Evolutionary conservation across 2,797 vertebrate genomes (phyloP).

Genomic region (Psittacula derbiana): DNA sequence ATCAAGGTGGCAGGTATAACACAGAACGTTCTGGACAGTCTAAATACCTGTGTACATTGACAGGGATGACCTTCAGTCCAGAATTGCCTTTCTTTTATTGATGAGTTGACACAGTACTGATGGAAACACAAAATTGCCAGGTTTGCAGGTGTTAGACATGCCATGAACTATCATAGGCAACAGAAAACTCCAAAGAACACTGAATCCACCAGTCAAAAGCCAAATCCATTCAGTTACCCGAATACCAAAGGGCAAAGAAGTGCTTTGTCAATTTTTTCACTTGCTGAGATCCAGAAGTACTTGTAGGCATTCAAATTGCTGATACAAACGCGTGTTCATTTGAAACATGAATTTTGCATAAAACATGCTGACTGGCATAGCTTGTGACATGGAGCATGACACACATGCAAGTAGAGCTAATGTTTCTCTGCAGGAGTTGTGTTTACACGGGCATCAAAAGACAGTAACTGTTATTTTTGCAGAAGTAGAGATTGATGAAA

Average conservation of each 20-base stretch:
- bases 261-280: background rate
- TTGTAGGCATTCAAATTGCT: background rate
- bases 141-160: background rate
- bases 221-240: background rate
- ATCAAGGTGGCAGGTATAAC: background rate
- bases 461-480: background rate
- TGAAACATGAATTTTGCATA: constrained; percentile 32
- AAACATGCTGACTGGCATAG: background rate
- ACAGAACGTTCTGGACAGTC: background rate
- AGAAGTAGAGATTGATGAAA: background rate
- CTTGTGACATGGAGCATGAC: fast-evolving
- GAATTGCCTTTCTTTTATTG: background rate
- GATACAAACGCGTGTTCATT: background rate
- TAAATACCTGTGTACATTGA: background rate
- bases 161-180: background rate
- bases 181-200: background rate
- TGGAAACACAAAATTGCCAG: background rate
- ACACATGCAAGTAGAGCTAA: background rate
- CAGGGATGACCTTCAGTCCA: background rate
- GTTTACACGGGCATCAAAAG: background rate
- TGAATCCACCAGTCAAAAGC: background rate
- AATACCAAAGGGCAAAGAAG: background rate
- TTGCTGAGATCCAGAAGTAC: background rate
- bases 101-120: background rate
- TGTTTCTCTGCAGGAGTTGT: background rate